A percentile compares a stretch with the other conserved stretches of the same genome.
Evolutionary conservation across 2,888 invertebrate species (phyloP).

Genomic region (Cyrtodaria siliqua): DNA sequence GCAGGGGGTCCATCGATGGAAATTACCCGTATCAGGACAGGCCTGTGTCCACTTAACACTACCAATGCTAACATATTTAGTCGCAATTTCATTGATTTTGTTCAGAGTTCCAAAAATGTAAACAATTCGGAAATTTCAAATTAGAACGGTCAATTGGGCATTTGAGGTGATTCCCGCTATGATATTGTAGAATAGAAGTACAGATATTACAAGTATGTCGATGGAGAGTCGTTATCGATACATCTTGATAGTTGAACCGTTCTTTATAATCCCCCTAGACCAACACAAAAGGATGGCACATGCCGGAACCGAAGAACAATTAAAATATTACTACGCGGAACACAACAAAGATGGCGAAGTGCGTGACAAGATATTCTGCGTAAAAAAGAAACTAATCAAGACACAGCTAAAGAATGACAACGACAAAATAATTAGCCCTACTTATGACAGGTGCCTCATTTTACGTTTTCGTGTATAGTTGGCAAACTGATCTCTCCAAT

Average conservation of each 20-base stretch:
- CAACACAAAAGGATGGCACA: constrained; percentile 21
- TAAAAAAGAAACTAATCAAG: background rate
- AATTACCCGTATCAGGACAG: constrained; percentile 21
- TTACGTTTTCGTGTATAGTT: background rate
- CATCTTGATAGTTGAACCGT: background rate
- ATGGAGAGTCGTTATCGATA: background rate
- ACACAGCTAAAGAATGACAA: constrained; percentile 27
- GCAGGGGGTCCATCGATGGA: no score
- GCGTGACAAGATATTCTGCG: background rate
- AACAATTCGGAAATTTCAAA: constrained; percentile 21
- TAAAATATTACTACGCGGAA: constrained; percentile 6
- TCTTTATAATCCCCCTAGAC: constrained; percentile 18
- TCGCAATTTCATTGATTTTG: constrained; percentile 21
- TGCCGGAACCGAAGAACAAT: constrained; percentile 34
- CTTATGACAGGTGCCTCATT: constrained; percentile 27
- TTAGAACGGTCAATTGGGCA: constrained; percentile 27
- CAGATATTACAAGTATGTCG: constrained; percentile 4
- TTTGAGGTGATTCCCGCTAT: constrained; percentile 4
- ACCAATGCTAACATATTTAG: constrained; percentile 12
- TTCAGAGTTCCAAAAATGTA: constrained; percentile 1
- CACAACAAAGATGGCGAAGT: constrained; percentile 15
- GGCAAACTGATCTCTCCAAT: no score
- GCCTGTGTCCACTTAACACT: constrained; percentile 17
- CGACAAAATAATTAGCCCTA: constrained; percentile 9
- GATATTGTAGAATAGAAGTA: background rate